These are phyloP conservation scores for Petrolisthes manimaculis DNA, from an alignment of 2,888 invertebrate species.

Conservation along the genomic window DNA sequence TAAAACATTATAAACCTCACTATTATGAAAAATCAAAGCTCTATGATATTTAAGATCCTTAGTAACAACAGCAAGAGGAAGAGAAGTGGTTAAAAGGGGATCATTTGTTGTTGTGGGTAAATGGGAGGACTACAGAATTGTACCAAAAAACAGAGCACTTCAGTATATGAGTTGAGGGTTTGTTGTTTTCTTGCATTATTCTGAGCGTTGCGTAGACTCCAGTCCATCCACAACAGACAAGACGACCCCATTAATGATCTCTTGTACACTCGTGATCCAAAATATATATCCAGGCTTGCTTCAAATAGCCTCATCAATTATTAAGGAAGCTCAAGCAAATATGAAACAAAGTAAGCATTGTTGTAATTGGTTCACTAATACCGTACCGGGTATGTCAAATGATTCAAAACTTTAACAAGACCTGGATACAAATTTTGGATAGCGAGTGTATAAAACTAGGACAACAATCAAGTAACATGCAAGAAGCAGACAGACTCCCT, in stretches of 20 bases:
- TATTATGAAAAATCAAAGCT: background rate
- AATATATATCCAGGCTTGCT: no score
- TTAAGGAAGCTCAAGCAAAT: background rate
- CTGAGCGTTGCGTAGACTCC: background rate
- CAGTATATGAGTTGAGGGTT: background rate
- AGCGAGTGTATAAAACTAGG: background rate
- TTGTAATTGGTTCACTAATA: background rate
- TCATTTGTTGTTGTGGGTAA: background rate
- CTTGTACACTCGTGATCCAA: no score
- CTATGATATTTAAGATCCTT: background rate
- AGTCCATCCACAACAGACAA: background rate
- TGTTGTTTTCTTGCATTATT: no score
- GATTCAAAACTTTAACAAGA: background rate
- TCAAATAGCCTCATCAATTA: no score
- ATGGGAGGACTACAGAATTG: background rate
- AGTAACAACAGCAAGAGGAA: background rate
- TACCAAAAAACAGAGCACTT: no score
- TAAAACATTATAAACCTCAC: background rate
- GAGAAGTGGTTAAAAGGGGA: background rate
- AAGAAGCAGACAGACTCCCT: background rate
- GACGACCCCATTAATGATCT: no score
- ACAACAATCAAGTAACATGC: background rate
- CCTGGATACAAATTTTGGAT: background rate
- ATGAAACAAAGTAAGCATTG: background rate
- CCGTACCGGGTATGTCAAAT: background rate